phyloP scores from a whole-genome alignment of 2,113 vertebrate genomes.

The Passer domesticus region DNA sequence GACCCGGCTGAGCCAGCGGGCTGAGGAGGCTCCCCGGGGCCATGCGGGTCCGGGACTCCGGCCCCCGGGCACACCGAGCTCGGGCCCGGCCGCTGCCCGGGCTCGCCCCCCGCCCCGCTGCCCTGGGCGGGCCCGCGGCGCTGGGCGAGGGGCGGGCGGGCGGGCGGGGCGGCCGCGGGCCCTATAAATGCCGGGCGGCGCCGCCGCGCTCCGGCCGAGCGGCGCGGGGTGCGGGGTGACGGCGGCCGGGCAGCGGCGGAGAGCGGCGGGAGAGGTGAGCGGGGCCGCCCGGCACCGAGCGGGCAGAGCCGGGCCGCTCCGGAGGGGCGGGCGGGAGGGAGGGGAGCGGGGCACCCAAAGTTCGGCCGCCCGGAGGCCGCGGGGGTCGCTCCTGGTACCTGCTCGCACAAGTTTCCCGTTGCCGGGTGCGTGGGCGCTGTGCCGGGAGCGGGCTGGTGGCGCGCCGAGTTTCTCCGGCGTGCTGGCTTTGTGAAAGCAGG shows the following conservation, averaged over 20 bases:
- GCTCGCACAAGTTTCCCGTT: neutral
- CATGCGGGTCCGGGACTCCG: no score
- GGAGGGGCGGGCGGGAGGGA: neutral
- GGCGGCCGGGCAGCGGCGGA: no score
- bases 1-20: accelerated
- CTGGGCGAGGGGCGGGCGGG: no score
- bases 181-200: no score
- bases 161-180: no score
- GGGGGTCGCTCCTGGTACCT: neutral
- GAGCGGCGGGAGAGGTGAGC: neutral
- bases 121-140: no score
- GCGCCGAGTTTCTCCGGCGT: neutral
- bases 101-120: no score
- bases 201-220: no score
- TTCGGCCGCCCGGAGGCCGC: neutral
- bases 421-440: neutral
- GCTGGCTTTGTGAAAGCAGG: neutral
- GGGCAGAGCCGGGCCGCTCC: neutral
- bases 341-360: accelerated
- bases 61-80: neutral
- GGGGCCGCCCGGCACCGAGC: no score
- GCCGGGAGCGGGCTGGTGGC: neutral
- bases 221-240: no score
- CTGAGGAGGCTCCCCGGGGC: no score
- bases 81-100: no score